phyloP scores from a whole-genome alignment of 2,113 vertebrate genomes.

The Stomatorhinus ivindoensis region DNA sequence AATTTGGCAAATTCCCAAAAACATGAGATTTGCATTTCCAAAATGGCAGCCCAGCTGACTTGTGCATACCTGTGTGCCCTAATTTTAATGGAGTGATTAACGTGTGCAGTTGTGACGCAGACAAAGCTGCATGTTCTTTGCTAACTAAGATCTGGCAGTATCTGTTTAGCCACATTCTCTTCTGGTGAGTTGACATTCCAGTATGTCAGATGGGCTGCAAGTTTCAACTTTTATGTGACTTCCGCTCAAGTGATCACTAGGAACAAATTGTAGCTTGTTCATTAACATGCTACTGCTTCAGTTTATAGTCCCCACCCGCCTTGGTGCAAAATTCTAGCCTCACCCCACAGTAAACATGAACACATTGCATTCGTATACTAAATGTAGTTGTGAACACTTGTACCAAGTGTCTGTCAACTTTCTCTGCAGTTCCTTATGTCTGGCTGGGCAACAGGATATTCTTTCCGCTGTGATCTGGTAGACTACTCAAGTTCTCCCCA shows the following conservation, averaged over 20 bases:
- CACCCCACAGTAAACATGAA: neutral
- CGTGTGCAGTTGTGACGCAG: neutral
- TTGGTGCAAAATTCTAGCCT: neutral
- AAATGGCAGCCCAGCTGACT: neutral
- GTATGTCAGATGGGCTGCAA: neutral
- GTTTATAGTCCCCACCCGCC: neutral
- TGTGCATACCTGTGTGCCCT: neutral
- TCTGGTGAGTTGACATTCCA: neutral
- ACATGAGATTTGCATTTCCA: neutral
- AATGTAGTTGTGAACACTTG: neutral
- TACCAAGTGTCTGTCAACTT: neutral
- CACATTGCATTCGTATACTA: neutral
- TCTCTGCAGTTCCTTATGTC: constrained; percentile 84
- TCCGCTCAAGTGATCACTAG: too few species aligned
- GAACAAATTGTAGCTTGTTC: neutral
- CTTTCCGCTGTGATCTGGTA: constrained; percentile 81
- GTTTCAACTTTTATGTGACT: neutral
- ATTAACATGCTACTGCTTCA: neutral
- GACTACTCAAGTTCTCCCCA: constrained; percentile 81
- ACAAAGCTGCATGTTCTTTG: neutral
- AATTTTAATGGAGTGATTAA: neutral
- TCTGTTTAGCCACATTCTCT: constrained; percentile 24
- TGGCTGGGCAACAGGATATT: constrained; percentile 92
- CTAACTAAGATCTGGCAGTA: neutral
- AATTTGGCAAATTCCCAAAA: neutral